Percentiles rank a stretch among this genome's conserved stretches.
Conservation (phyloP, 2,797 vertebrate species). For the Novumbra hubbsi region DNA sequence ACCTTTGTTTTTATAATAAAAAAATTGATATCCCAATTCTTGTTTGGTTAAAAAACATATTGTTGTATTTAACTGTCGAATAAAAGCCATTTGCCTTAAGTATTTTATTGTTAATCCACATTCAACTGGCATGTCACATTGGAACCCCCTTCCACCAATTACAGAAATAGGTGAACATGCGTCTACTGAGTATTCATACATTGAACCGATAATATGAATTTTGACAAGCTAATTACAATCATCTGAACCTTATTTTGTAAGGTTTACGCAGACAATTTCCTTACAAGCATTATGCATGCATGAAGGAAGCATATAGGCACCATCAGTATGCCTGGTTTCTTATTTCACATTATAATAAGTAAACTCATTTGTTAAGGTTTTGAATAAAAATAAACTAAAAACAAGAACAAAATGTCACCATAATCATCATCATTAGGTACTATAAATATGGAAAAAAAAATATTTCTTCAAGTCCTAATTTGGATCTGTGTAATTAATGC, state of each 20-base stretch:
- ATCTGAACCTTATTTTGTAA: background rate
- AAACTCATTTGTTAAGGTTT: background rate
- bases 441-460: background rate
- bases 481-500: conserved; percentile 82
- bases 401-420: conserved; percentile 9
- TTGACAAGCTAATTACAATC: background rate
- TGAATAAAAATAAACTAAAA: background rate
- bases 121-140: background rate
- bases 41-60: conserved; percentile 26
- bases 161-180: background rate
- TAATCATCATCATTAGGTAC: conserved; percentile 9
- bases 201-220: background rate
- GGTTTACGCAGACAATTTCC: background rate
- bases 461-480: conserved; percentile 64
- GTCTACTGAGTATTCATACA: background rate
- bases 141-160: background rate
- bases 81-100: background rate
- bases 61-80: conserved; percentile 31
- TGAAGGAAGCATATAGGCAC: background rate
- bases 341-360: background rate
- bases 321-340: background rate
- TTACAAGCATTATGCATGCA: background rate
- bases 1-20: conserved; percentile 47
- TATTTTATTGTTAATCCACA: background rate
- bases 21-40: conserved; percentile 51